Evolutionary conservation across 2,113 vertebrate genomes (phyloP), one percentile per base, ranked within the genome.

Genomic region (Brachirus orientalis): DNA sequence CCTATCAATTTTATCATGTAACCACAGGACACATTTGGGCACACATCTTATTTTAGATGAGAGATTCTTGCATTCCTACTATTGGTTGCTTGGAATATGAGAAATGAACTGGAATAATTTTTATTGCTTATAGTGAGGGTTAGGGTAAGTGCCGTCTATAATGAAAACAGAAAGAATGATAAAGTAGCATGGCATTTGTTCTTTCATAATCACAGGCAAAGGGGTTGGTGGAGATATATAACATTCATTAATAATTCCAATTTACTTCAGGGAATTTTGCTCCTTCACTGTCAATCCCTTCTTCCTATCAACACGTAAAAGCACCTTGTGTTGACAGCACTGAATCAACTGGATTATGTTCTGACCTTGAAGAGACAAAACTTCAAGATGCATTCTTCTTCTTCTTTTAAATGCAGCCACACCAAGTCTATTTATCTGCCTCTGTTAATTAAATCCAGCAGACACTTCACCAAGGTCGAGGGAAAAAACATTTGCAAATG

Each of bases 401-500:
- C 63, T 5, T 20, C 56, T 33, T 53, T 68, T 51, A 64, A 66
- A 58, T 7, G 4, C 53, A 35, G 37, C 68, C 18, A 10, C 46
- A 45, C 16, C 60, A 35, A 38, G 22, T 65, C 78, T 60, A 67
- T 78, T 84, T 81, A 75, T 77, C 63, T 36, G 18, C 38, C 44
- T 36, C 59, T 62, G 38, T 64, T 87, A 89, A 88, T 88, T 85
- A 82, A 83, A 88, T 85, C 82, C 73, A 73, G 75, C 72, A 83
- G 75, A 80, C 36, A 40, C 72, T 62, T 53, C 69, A 46, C 61
- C 77, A 83, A 89, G 85, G 88, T 86, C 67, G 10, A 22, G 22
- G 71, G 45, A 72, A 75, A 83, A 66, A 43, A 43, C 19, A 37
- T 73, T 76, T 72, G 55, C 37, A 58, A 52, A 74, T 52, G 51